Evolutionary conservation across 1,140 invertebrate genomes (phyloP), one percentile per base, ranked within the genome.

Genomic region (Aplysia californica): DNA sequence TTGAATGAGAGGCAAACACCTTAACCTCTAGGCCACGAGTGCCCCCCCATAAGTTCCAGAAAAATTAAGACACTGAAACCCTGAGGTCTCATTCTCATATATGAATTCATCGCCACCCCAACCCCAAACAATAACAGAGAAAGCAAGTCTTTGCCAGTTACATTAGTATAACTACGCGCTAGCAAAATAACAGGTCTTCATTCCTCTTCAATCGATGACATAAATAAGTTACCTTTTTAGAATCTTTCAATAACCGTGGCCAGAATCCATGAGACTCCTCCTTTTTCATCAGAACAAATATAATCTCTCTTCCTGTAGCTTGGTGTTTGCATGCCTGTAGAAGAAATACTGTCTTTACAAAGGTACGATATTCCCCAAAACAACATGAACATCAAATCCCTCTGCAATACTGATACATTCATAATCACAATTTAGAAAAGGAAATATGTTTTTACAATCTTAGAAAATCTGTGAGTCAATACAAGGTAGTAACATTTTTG

Each of bases 201-300:
- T n/a, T n/a, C n/a, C n/a, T n/a, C n/a, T n/a, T n/a, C n/a, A n/a
- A n/a, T n/a, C n/a, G 29, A n/a, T n/a, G 10, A 26, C 29, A 66
- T 33, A 29, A 66, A 66, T 18, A 66, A 18, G 6, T 29, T 69
- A 75, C 72, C 61, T 75, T 75, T 66, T 50, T 66, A 26, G 72
- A 50, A 50, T 75, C 72, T 39, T 75, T 75, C 26, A 66, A 55
- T 5, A 75, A 50, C 15, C 72, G 36, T 2, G 72, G 61, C 72
- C 72, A 75, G 66, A 66, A 75, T 10, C 61, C 61, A 2, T n/a
- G 18, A 44, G 26, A 33, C 0, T 35, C 61, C n/a, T 75, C 72
- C 35, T 66, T 75, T 55, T 75, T 75, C 61, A 50, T 50, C 26
- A 75, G 23, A 21, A 65, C 41, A 75, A 75, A 75, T n/a, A 50